Evolutionary conservation across 2,888 invertebrate genomes (phyloP).

Genomic region (Phlogophora meticulosa): DNA sequence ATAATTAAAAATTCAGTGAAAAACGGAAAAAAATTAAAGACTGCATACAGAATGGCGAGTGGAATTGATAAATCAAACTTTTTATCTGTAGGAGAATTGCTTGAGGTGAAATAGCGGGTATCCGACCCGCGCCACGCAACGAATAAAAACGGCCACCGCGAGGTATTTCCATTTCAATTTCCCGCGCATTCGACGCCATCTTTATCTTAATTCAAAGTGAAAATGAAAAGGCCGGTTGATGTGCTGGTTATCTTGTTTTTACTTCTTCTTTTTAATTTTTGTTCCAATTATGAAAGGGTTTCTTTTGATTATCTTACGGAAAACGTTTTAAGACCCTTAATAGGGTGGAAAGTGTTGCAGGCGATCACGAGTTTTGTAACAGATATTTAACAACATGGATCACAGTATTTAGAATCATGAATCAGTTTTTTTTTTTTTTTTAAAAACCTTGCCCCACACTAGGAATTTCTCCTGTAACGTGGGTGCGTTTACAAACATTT

Average conservation of each 20-base stretch:
- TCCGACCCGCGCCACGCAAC: conserved; percentile 64
- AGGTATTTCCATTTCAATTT: conserved; percentile 77
- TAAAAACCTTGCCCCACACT: no score
- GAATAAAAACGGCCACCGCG: conserved; percentile 71
- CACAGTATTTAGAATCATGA: neutral
- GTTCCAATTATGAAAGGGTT: conserved; percentile 24
- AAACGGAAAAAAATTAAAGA: conserved; percentile 69
- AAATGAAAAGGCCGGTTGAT: conserved; percentile 63
- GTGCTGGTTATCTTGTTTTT: conserved; percentile 41
- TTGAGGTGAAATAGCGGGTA: conserved; percentile 67
- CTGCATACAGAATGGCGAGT: conserved; percentile 77
- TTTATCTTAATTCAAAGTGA: conserved; percentile 73
- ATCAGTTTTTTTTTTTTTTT: no score
- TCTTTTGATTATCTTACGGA: conserved; percentile 12
- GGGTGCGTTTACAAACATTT: no score
- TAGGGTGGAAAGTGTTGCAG: neutral
- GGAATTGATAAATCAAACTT: conserved; percentile 85
- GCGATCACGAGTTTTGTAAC: neutral
- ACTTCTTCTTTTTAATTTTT: conserved; percentile 15
- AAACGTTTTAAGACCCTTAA: neutral
- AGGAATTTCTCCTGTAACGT: no score
- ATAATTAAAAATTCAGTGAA: conserved; percentile 76
- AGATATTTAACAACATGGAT: neutral
- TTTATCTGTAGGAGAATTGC: conserved; percentile 76
- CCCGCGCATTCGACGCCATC: conserved; percentile 67